Conservation (phyloP, 2,113 vertebrate species). For the Sinocyclocheilus maitianheensis region DNA sequence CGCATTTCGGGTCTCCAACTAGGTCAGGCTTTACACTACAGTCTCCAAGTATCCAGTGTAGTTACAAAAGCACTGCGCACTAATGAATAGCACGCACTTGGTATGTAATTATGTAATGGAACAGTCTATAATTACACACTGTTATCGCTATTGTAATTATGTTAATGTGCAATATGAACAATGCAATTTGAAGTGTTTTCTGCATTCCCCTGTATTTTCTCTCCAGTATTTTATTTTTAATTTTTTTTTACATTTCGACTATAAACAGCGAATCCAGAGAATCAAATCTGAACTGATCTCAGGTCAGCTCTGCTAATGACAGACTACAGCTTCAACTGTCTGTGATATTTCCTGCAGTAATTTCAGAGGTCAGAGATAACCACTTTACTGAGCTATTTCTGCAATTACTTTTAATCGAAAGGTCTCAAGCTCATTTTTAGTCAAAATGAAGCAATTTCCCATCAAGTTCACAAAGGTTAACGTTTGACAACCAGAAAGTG, state of each 20-base stretch:
- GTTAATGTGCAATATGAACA: background rate
- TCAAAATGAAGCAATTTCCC: background rate
- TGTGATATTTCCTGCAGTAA: background rate
- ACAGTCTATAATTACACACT: background rate
- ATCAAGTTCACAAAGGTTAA: background rate
- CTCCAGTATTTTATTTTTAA: background rate
- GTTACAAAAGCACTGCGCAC: background rate
- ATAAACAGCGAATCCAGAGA: background rate
- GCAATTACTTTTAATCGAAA: background rate
- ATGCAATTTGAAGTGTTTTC: background rate
- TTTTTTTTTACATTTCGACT: background rate
- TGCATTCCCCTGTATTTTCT: background rate
- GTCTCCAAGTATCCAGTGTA: background rate
- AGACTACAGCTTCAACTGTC: background rate
- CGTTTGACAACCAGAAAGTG: background rate
- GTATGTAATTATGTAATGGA: constrained; percentile 5
- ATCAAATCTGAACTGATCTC: background rate
- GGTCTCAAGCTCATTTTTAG: background rate
- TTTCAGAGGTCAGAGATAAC: background rate
- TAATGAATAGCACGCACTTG: background rate
- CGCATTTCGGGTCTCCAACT: background rate
- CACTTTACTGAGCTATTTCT: background rate
- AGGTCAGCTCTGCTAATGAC: constrained; percentile 1
- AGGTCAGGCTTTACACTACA: background rate
- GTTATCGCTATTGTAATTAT: constrained; percentile 2